These are phyloP conservation scores for Carassius auratus DNA, from an alignment of 2,113 vertebrate genomes.

Conservation along the genomic window DNA sequence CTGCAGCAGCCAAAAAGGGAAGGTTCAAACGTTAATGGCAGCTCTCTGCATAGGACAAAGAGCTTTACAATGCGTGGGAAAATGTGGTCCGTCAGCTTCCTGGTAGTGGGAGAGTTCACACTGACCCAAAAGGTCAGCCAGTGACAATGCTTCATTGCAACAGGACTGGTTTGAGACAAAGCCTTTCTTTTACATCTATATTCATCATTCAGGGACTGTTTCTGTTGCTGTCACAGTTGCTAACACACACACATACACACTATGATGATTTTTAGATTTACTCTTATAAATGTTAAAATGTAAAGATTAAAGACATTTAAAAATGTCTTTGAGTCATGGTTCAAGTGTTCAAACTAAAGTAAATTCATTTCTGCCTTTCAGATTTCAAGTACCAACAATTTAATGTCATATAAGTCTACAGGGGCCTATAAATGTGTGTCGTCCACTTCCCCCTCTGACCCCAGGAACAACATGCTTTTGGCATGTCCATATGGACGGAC, in stretches of 20 bases:
- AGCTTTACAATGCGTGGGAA: slow-evolving; percentile 86
- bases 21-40: slow-evolving; percentile 95
- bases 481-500: slow-evolving; percentile 26
- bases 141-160: slow-evolving; percentile 88
- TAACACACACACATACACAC: slow-evolving; percentile 34
- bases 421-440: not conserved
- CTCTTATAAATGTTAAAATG: not conserved
- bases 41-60: slow-evolving; percentile 80
- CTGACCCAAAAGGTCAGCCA: slow-evolving; percentile 82
- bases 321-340: not conserved
- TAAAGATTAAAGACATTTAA: no score
- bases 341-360: not conserved
- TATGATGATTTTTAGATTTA: not conserved
- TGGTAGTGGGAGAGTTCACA: slow-evolving; percentile 83
- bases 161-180: slow-evolving; percentile 84
- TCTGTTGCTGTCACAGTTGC: slow-evolving; percentile 23
- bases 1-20: slow-evolving; percentile 86
- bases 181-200: slow-evolving; percentile 82
- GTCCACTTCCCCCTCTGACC: slow-evolving; percentile 1
- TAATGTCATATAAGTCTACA: not conserved
- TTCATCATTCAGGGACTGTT: slow-evolving; percentile 82
- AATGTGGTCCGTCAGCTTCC: slow-evolving; percentile 90
- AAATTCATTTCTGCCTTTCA: no score
- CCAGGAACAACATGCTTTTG: slow-evolving; percentile 18
- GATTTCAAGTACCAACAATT: not conserved